Base-by-base conservation (phyloP, 1,140 invertebrate species). In the Venturia canescens region DNA sequence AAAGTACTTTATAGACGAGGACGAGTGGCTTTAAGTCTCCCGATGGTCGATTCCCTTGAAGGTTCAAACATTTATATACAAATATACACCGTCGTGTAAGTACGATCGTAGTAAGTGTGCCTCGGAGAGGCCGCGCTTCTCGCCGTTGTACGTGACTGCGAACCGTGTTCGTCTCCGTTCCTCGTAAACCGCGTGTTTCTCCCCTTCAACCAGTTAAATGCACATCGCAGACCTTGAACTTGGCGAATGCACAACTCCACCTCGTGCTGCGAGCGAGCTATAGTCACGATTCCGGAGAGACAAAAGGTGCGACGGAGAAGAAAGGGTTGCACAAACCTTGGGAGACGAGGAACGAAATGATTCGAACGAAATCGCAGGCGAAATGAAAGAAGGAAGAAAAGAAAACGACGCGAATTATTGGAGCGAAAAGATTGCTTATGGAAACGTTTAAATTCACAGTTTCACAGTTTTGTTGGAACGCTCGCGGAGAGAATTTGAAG, bases 171-270 rank as follows among this genome's bases (percentile, higher is more conserved):
- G 71, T 16, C 31, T 79, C 31, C 18, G 50, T 48, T 34, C 50
- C 27, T 57, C 34, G 60, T 27, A 26, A n/a, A 63, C 60, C n/a
- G 21, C 9, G 21, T 74, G 71, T 74, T 60, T 79, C 71, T 60
- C 60, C 50, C 29, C 23, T 23, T 13, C 63, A 78, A 63, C 57
- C 60, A 50, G 57, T 50, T 74, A 80, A 72, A 72, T 80, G 70
- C 71, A 72, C 31, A 80, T 72, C 70, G n/a, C n/a, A 53, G 79
- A 66, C 69, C 71, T 80, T 72, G 69, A 80, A 80, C 69, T 74
- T 80, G 71, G n/a, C 34, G 50, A 67, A 31, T 27, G 66, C 18
- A 53, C 16, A 53, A 53, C 18, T 1, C 50, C 11, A 53, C 50
- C 50, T 18, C n/a, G 50, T 53, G n/a, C n/a, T n/a, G 18, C 60